Evolutionary conservation across 1,140 invertebrate species (phyloP).

Genomic region (Conus betulinus): DNA sequence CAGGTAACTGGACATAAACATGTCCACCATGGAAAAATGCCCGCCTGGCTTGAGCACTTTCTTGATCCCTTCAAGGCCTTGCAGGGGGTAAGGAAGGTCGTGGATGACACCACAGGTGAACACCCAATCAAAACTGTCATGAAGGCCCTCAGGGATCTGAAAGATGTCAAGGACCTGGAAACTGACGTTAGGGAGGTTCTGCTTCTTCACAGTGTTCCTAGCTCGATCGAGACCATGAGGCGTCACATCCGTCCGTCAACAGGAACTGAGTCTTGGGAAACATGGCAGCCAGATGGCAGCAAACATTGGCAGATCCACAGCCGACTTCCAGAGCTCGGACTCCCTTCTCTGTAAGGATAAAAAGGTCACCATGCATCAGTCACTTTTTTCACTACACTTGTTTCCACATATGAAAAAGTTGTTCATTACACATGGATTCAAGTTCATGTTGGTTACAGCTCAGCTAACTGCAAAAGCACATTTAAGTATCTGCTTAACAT

Average conservation of each 20-base stretch:
- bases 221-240: slow-evolving; percentile 12
- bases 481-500: background rate
- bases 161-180: slow-evolving; percentile 38
- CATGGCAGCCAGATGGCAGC: slow-evolving; percentile 35
- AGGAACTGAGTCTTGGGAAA: slow-evolving; percentile 46
- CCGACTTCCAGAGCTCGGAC: slow-evolving; percentile 46
- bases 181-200: slow-evolving; percentile 39
- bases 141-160: slow-evolving; percentile 42
- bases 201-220: slow-evolving; percentile 4
- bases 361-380: background rate
- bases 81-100: background rate
- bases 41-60: slow-evolving; percentile 46
- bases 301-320: slow-evolving; percentile 34
- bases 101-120: slow-evolving; percentile 29
- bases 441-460: background rate
- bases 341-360: slow-evolving; percentile 33
- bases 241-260: slow-evolving; percentile 41
- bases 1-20: slow-evolving; percentile 39
- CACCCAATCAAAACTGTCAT: slow-evolving; percentile 40
- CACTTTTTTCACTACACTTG: background rate
- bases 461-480: background rate
- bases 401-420: background rate
- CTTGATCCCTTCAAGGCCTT: slow-evolving; percentile 39
- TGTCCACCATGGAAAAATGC: slow-evolving; percentile 44
- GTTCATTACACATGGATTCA: background rate